A percentile compares a stretch with the other conserved stretches of the same genome.
Conservation (phyloP, 2,113 vertebrate species). For the Cichladusa arquata region DNA sequence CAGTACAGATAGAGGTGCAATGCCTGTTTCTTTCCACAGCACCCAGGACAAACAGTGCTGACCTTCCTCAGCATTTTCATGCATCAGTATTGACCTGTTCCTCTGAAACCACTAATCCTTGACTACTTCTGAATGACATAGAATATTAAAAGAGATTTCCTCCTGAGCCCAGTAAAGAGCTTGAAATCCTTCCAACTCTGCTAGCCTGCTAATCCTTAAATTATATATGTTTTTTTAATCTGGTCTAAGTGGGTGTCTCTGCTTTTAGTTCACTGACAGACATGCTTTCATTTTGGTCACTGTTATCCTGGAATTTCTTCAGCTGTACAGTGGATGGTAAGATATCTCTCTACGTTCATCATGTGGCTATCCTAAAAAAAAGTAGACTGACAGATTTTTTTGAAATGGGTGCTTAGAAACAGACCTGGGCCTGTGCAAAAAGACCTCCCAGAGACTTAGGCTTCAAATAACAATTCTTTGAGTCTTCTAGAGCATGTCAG, state of each 20-base stretch:
- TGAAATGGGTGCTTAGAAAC: not conserved
- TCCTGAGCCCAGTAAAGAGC: conserved; percentile 49
- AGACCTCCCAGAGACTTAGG: not conserved
- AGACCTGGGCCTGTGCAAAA: not conserved
- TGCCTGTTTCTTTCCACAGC: not conserved
- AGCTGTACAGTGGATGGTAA: not conserved
- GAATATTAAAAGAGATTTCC: conserved; percentile 60
- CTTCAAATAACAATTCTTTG: not conserved
- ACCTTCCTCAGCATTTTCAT: not conserved
- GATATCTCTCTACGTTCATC: not conserved
- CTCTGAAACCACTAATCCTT: conserved; percentile 43
- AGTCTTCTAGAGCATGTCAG: not conserved
- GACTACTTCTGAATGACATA: conserved; percentile 47
- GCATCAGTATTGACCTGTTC: not conserved
- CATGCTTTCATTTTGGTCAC: conserved; percentile 6
- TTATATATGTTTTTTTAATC: conserved; percentile 46
- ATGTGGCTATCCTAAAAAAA: not conserved
- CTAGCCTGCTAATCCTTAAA: conserved; percentile 62
- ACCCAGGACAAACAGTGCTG: not conserved
- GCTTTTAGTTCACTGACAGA: conserved; percentile 52
- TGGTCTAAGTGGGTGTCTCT: conserved; percentile 37
- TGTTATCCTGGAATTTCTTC: conserved; percentile 32
- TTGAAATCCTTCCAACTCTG: conserved; percentile 54
- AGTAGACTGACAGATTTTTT: not conserved
- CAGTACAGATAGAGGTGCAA: not conserved